Base-by-base conservation (phyloP, 2,113 vertebrate species). In the Tauraco erythrolophus region DNA sequence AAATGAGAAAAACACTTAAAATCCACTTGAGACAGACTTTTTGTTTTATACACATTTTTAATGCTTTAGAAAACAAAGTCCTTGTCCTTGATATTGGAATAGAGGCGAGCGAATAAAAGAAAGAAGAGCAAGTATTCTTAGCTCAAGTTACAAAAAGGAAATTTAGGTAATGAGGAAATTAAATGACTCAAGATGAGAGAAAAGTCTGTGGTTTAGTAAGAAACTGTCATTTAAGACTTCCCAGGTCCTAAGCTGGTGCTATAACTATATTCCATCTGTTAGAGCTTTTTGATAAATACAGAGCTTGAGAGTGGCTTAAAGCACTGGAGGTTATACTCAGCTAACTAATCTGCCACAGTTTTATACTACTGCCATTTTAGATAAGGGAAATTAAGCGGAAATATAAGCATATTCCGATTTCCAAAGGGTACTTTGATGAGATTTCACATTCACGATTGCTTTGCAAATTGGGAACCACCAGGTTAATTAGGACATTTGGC, bases 351-450 rank as follows among this genome's bases (percentile, higher is more conserved):
- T 92, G 21, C 30, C 33, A 33, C 43, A 75, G 25, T 11, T 90
- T 81, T 78, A 50, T 54, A 46, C 43, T 46, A 30, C 31, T 51
- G 41, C 23, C 51, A 88, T 41, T 74, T 88, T 79, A 91, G 48
- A 71, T 76, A 83, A 33, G 15, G 33, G 53, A 86, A 92, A 94
- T 90, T 66, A 92, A 88, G 65, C 50, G 27, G 66, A 85, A 92
- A 75, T 75, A 64, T 19, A 95, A 88, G 24, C 41, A 71, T 82
- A 95, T 85, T 82, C 75, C 71, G 65, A 68, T 82, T 90, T 90
- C 28, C 70, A 92, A 92, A 75, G 43, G 70, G 65, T 78, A 66
- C 22, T 75, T 39, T 50, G n/a, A 87, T 90, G 51, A 89, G 41
- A 71, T 54, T 79, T 71, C 53, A 60, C 30, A 50, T 28, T 94